Evolutionary conservation across 2,888 invertebrate genomes (phyloP).

Genomic region (Marronus borbonicus): DNA sequence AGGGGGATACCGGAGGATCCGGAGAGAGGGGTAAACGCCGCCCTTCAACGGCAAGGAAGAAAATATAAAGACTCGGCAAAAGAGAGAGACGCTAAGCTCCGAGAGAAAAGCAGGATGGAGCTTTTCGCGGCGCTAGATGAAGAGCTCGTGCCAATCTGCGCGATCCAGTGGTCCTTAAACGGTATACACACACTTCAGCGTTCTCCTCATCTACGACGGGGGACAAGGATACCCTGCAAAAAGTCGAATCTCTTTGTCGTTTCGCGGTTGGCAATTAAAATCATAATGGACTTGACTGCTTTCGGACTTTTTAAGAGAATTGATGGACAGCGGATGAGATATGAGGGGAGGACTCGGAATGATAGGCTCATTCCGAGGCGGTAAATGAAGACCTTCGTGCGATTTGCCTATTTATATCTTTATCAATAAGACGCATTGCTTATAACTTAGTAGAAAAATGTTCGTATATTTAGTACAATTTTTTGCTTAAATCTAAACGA

Average conservation of each 20-base stretch:
- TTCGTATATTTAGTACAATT: too few relatives aligned
- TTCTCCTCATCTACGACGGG: background rate
- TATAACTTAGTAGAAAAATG: too few relatives aligned
- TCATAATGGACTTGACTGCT: conserved; percentile 37
- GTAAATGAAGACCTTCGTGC: conserved; percentile 22
- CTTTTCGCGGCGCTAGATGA: conserved; percentile 61
- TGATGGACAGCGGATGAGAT: background rate
- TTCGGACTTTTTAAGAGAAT: conserved; percentile 38
- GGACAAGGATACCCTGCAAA: conserved; percentile 19
- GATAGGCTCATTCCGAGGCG: background rate
- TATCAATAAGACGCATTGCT: background rate
- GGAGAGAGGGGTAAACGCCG: conserved; percentile 67
- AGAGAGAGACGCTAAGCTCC: conserved; percentile 3
- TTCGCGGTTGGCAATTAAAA: conserved; percentile 35
- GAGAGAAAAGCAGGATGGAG: conserved; percentile 71
- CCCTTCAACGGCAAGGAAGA: conserved; percentile 71
- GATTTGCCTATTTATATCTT: conserved; percentile 29
- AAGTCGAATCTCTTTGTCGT: conserved; percentile 42
- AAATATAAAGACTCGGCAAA: conserved; percentile 78
- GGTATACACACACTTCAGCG: conserved; percentile 46
- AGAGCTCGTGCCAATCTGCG: conserved; percentile 62
- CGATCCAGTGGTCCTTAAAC: conserved; percentile 57
- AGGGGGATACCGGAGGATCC: conserved; percentile 61
- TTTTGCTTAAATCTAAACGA: too few relatives aligned
- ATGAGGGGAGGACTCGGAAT: background rate